Evolutionary conservation across 2,797 vertebrate genomes (phyloP).

Genomic region (Sebastes hubbsi): DNA sequence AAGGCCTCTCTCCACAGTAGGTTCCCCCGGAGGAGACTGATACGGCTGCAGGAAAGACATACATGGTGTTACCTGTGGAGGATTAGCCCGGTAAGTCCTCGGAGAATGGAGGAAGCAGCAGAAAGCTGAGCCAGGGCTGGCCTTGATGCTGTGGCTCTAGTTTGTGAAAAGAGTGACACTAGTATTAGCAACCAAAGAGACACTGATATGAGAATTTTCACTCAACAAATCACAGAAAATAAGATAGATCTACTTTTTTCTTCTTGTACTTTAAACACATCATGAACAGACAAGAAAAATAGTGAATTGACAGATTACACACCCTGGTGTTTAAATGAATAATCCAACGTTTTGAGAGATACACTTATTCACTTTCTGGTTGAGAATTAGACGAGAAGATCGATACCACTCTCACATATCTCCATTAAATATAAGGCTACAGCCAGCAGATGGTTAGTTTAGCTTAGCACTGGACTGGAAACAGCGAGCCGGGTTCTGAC

Average conservation of each 20-base stretch:
- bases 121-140: not conserved
- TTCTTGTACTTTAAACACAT: not conserved
- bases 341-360: not conserved
- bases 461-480: not conserved
- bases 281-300: not conserved
- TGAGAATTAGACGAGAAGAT: not conserved
- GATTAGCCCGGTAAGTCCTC: constrained; percentile 26
- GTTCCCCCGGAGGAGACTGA: constrained; percentile 25
- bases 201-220: not conserved
- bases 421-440: not conserved
- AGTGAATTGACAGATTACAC: not conserved
- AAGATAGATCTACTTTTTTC: not conserved
- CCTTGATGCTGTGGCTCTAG: constrained; percentile 24
- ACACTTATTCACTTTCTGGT: not conserved
- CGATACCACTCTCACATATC: not conserved
- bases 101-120: not conserved
- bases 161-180: not conserved
- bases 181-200: not conserved
- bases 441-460: not conserved
- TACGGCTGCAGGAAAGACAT: constrained; percentile 68
- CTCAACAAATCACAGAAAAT: not conserved
- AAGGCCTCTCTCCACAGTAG: constrained; percentile 56
- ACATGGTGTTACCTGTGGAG: constrained; percentile 67
- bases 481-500: not conserved
- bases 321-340: not conserved